Conservation (phyloP, 2,888 invertebrate genomes). For the Ormyrus nitidulus region DNA sequence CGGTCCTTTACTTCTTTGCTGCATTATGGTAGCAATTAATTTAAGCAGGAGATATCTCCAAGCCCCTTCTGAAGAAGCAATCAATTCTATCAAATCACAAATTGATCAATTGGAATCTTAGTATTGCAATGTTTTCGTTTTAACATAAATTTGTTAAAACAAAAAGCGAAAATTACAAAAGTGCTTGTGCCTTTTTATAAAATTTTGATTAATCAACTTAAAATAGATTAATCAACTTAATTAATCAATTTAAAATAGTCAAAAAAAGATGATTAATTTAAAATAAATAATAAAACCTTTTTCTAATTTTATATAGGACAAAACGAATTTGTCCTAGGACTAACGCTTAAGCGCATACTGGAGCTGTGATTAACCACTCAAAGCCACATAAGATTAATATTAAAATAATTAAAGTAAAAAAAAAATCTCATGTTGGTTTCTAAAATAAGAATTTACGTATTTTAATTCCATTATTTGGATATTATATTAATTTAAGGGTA, state of each 20-base stretch:
- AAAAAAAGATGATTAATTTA: not conserved
- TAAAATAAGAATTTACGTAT: conserved; percentile 6
- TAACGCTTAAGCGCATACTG: conserved; percentile 40
- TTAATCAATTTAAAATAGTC: not conserved
- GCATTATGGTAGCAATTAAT: conserved; percentile 94
- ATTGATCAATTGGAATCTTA: conserved; percentile 60
- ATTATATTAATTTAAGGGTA: conserved; percentile 4
- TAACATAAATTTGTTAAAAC: not conserved
- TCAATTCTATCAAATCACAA: conserved; percentile 65
- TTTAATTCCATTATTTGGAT: conserved; percentile 4
- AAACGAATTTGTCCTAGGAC: conserved; percentile 34
- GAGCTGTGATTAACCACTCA: conserved; percentile 51
- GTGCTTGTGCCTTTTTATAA: conserved; percentile 40
- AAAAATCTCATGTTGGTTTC: not conserved
- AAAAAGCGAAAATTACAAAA: conserved; percentile 1
- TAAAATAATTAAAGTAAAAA: conserved; percentile 18
- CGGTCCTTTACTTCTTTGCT: conserved; percentile 95
- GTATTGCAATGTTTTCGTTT: not conserved
- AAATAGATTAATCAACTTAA: not conserved
- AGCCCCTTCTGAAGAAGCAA: conserved; percentile 79
- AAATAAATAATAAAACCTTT: not conserved
- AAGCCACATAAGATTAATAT: conserved; percentile 7
- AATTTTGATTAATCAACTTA: conserved; percentile 1
- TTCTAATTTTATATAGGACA: conserved; percentile 1
- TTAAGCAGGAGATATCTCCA: conserved; percentile 76